A percentile compares a stretch with the other conserved stretches of the same genome.
These are phyloP conservation scores for Euwallacea fornicatus DNA, from an alignment of 1,140 invertebrate genomes.

Conservation along the genomic window DNA sequence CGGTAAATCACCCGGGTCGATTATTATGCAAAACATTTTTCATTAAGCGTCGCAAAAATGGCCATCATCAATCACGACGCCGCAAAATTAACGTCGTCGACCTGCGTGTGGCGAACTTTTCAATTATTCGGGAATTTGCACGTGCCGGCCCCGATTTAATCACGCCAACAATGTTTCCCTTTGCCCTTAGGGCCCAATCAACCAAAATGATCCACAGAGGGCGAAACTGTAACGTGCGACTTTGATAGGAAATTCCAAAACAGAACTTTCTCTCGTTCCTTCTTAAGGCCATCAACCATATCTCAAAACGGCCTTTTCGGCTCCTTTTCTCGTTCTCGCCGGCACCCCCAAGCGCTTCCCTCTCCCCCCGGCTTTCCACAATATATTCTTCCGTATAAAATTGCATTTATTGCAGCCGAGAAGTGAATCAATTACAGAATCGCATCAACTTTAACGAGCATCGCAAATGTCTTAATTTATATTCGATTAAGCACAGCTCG, in stretches of 20 bases:
- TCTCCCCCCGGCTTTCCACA: too few relatives aligned
- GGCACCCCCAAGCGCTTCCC: too few relatives aligned
- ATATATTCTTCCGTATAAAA: too few relatives aligned
- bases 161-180: not conserved
- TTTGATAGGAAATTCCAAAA: too few relatives aligned
- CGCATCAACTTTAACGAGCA: not conserved
- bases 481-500: slow-evolving; percentile 23
- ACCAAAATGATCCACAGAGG: slow-evolving; percentile 9
- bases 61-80: slow-evolving; percentile 31
- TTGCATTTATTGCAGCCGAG: too few relatives aligned
- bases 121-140: slow-evolving; percentile 37
- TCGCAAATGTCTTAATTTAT: slow-evolving; percentile 25
- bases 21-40: slow-evolving; percentile 36
- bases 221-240: not conserved
- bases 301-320: too few relatives aligned
- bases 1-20: slow-evolving; percentile 9
- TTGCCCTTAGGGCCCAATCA: slow-evolving; percentile 15
- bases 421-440: not conserved
- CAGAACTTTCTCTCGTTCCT: too few relatives aligned
- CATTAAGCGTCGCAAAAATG: slow-evolving; percentile 30
- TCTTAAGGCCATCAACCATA: too few relatives aligned
- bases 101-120: slow-evolving; percentile 34
- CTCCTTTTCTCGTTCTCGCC: too few relatives aligned
- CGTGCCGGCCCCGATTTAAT: slow-evolving; percentile 25
- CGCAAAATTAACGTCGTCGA: slow-evolving; percentile 34